Evolutionary conservation across 23 tunicate genomes (phyloP), one percentile per base, ranked within the genome.

Genomic region (Phallusia fumigata): DNA sequence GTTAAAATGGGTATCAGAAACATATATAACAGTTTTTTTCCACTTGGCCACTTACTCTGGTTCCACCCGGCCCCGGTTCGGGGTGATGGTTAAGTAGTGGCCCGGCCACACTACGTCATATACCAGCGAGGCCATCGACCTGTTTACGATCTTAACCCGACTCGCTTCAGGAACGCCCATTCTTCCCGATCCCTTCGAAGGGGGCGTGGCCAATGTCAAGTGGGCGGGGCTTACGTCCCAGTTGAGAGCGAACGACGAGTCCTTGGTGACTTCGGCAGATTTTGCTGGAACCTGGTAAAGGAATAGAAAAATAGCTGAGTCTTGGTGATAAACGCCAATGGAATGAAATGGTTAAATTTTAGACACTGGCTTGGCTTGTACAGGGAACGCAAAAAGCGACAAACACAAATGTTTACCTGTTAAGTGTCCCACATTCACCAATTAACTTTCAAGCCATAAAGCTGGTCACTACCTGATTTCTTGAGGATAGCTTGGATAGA

Each of bases 61-160:
- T 45, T 92, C 97, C 16, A 92, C 91, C 1, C 80, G 65, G 35
- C 97, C 97, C 2, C 88, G 34, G 65, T 92, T 85, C 16, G 97
- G 97, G 19, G 97, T 92, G 73, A 92, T 84, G 13, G 97, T 92
- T 49, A 92, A 45, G 80, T 92, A 92, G 75, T 92, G 90, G 0
- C 97, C 90, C 0, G 97, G 90, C 97, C 97, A 92, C 30, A 89
- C 83, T 0, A 87, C 88, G 76, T 92, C 97, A 80, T 65, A 92
- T n/a, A 72, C 64, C 58, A 92, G 31, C 21, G 88, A 80, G 21
- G 90, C 80, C 76, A 53, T 30, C 21, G 97, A 92, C 30, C 74
- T 75, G 86, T 92, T 92, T 36, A 76, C 75, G 34, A 92, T 92
- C 69, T 87, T 87, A 35, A 92, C 91, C 0, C 82, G 83, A 18